phyloP scores from a whole-genome alignment of 2,888 invertebrate genomes.

The Erebia ligea region DNA sequence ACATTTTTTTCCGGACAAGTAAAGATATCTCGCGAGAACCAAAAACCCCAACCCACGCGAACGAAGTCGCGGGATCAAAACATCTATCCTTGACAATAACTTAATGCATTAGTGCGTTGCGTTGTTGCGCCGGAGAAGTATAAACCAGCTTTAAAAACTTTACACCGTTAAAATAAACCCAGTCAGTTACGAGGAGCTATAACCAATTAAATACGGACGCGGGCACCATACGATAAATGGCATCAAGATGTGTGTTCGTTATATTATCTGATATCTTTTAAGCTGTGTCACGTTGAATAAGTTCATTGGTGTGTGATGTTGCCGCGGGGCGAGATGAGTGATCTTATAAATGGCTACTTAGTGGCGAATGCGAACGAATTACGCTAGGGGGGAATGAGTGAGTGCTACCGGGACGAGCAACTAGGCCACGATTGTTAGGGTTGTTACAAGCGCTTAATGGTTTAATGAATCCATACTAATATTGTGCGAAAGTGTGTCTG shows the following conservation, averaged over 20 bases:
- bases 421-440: constrained; percentile 27
- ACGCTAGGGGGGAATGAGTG: constrained; percentile 53
- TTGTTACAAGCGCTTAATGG: neutral
- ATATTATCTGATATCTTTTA: constrained; percentile 70
- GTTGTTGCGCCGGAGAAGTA: neutral
- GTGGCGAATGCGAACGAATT: constrained; percentile 66
- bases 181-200: constrained; percentile 43
- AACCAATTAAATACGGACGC: constrained; percentile 66
- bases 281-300: constrained; percentile 73
- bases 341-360: constrained; percentile 71
- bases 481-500: neutral
- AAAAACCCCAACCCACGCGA: too few species aligned
- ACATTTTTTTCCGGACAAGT: too few species aligned
- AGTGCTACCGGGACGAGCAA: constrained; percentile 41
- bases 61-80: too few species aligned
- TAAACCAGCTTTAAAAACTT: neutral
- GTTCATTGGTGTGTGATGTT: constrained; percentile 57
- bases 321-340: constrained; percentile 58
- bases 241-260: constrained; percentile 65
- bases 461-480: constrained; percentile 1
- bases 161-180: neutral
- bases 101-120: neutral
- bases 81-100: too few species aligned
- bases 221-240: constrained; percentile 62
- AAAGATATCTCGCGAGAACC: too few species aligned